A percentile compares a stretch with the other conserved stretches of the same genome.
Evolutionary conservation across 2,113 vertebrate genomes (phyloP).

Genomic region (Microcebus griseorufus): DNA sequence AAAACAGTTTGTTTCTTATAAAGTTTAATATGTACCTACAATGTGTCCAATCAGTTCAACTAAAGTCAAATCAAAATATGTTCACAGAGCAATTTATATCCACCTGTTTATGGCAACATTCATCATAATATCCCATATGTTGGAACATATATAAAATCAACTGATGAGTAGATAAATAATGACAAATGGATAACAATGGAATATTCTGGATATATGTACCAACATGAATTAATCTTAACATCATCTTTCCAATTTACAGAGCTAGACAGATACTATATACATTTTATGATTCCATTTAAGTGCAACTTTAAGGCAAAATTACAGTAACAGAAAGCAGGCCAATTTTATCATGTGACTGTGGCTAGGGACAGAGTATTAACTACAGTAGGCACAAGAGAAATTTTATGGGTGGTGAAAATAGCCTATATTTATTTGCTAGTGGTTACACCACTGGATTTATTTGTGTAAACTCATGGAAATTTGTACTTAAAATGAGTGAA

Average conservation of each 20-base stretch:
- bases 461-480: neutral
- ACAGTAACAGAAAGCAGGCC: neutral
- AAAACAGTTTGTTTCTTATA: neutral
- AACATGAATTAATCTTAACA: neutral
- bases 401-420: neutral
- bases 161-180: neutral
- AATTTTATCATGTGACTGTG: neutral
- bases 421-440: neutral
- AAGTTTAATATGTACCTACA: neutral
- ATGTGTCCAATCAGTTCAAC: neutral
- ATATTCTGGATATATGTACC: neutral
- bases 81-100: neutral
- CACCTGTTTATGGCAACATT: neutral
- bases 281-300: neutral
- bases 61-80: neutral
- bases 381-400: neutral
- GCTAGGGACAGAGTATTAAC: neutral
- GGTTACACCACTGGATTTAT: neutral
- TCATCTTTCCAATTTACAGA: neutral
- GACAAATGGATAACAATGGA: neutral
- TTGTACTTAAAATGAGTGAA: neutral
- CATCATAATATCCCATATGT: neutral
- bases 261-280: neutral
- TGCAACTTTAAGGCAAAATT: neutral
- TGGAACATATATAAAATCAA: neutral